phyloP scores from a whole-genome alignment of 2,113 vertebrate species.

The Chaetops frenatus region DNA sequence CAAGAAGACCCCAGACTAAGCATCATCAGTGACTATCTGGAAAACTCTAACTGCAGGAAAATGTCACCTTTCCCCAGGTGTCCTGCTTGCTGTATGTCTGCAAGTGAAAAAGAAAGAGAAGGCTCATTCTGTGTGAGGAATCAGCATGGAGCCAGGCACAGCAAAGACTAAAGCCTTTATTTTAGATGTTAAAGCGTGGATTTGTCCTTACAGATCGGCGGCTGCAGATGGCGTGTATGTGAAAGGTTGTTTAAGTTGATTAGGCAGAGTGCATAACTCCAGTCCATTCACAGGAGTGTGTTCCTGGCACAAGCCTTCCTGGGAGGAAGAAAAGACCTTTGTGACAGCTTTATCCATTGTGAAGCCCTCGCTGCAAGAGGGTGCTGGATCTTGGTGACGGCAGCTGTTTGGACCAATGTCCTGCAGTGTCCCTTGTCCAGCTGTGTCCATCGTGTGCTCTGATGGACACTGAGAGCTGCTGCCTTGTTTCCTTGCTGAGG shows the following conservation, averaged over 20 bases:
- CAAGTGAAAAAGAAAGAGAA: background rate
- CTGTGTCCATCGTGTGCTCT: background rate
- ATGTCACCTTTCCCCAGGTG: background rate
- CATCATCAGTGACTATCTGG: background rate
- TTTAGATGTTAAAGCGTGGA: slow-evolving; percentile 65
- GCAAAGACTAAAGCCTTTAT: slow-evolving; percentile 73
- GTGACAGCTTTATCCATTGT: background rate
- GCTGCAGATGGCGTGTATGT: slow-evolving; percentile 55
- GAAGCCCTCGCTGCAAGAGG: background rate
- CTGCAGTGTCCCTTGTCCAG: background rate
- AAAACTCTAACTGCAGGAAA: background rate
- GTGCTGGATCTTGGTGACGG: background rate
- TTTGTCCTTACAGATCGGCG: slow-evolving; percentile 69
- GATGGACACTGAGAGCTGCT: background rate
- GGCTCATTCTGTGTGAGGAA: background rate
- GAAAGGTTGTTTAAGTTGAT: slow-evolving; percentile 47
- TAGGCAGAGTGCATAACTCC: slow-evolving; percentile 34
- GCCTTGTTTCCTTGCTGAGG: slow-evolving; percentile 37
- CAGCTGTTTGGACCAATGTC: background rate
- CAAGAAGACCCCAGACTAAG: background rate
- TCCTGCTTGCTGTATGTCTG: background rate
- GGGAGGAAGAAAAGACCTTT: background rate
- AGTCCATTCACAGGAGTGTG: background rate
- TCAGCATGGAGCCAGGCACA: background rate
- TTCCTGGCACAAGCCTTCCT: background rate